Percentiles rank a stretch among this genome's conserved stretches.
phyloP scores from a whole-genome alignment of 1,140 invertebrate species.

The Charaxes varanes region DNA sequence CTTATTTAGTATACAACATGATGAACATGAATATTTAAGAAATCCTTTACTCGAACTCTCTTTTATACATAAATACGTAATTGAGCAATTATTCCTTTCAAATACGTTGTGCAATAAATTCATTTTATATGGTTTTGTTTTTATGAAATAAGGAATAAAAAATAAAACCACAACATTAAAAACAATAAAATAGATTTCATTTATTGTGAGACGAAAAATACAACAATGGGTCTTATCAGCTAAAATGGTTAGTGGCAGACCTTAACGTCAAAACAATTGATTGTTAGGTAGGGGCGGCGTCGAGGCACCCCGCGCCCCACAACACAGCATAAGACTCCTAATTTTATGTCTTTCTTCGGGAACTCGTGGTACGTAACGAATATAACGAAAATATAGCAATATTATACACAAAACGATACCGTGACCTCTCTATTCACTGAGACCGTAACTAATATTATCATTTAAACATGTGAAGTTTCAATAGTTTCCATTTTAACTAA shows the following conservation, averaged over 20 bases:
- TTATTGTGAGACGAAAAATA: constrained; percentile 75
- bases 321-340: constrained; percentile 51
- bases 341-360: constrained; percentile 72
- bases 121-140: too few species aligned
- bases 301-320: constrained; percentile 28
- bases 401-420: constrained; percentile 66
- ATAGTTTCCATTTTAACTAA: constrained; percentile 67
- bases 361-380: constrained; percentile 65
- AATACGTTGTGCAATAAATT: too few species aligned
- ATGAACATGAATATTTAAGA: too few species aligned
- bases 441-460: constrained; percentile 63
- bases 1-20: too few species aligned
- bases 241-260: constrained; percentile 73
- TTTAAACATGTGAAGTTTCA: constrained; percentile 67
- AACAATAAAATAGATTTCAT: constrained; percentile 75
- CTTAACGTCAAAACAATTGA: constrained; percentile 67
- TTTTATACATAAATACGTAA: too few species aligned
- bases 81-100: too few species aligned
- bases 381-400: constrained; percentile 66
- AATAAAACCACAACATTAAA: constrained; percentile 65
- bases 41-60: too few species aligned
- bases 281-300: constrained; percentile 33
- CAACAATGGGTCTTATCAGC: constrained; percentile 73
- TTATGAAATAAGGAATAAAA: too few species aligned
- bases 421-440: constrained; percentile 63